Percentiles rank a stretch among this genome's conserved stretches.
Evolutionary conservation across 2,113 vertebrate genomes (phyloP).

Genomic region (Elephantulus edwardii): DNA sequence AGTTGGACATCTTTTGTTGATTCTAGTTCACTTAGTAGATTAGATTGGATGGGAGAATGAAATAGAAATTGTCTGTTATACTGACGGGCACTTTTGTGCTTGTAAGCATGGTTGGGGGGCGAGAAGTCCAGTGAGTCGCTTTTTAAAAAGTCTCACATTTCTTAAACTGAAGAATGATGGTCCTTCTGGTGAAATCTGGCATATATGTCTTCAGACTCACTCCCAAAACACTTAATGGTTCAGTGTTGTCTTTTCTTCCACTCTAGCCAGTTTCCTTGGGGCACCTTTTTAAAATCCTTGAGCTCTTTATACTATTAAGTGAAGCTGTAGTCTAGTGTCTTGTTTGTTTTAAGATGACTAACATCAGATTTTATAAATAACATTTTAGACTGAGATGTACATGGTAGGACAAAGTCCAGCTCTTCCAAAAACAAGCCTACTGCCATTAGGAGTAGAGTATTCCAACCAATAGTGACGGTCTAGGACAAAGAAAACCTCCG

Average conservation of each 20-base stretch:
- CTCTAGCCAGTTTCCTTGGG: conserved; percentile 6
- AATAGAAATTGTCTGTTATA: conserved; percentile 29
- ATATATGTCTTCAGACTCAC: conserved; percentile 54
- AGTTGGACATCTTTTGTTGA: conserved; percentile 55
- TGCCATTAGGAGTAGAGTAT: no score
- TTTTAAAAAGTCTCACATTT: conserved; percentile 13
- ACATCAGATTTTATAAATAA: conserved; percentile 25
- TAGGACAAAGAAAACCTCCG: neutral
- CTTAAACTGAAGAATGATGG: conserved; percentile 42
- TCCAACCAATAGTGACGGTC: no score
- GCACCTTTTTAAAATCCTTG: conserved; percentile 33
- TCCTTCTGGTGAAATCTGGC: conserved; percentile 46
- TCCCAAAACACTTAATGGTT: conserved; percentile 5
- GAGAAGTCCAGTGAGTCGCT: neutral
- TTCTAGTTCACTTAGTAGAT: conserved; percentile 36
- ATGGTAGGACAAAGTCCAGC: conserved; percentile 16
- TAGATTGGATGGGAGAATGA: conserved; percentile 50
- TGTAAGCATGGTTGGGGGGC: neutral
- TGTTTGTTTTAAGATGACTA: neutral
- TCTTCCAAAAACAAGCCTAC: neutral
- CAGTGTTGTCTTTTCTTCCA: neutral
- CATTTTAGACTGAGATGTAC: conserved; percentile 43
- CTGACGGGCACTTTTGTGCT: conserved; percentile 33
- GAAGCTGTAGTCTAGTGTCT: conserved; percentile 27
- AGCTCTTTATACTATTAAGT: conserved; percentile 3